phyloP scores from a whole-genome alignment of 2,797 vertebrate species.

The Danio kyathit region DNA sequence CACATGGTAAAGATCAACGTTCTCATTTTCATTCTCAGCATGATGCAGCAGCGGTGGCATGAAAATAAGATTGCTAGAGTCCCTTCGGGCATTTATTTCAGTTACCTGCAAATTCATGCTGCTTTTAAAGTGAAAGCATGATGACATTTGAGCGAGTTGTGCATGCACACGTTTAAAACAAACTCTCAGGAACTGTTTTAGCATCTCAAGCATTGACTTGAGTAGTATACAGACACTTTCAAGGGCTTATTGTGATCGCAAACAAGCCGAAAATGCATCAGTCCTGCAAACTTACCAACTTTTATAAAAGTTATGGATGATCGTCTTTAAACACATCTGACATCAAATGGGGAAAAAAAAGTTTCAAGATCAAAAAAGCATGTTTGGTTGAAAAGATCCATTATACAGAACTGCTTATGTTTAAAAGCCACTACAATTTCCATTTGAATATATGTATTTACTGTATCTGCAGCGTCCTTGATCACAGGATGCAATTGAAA shows the following conservation, averaged over 20 bases:
- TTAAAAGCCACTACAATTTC: not conserved
- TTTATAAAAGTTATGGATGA: not conserved
- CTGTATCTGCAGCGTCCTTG: not conserved
- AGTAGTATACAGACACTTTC: not conserved
- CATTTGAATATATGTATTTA: not conserved
- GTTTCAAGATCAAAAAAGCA: not conserved
- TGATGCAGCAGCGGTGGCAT: constrained; percentile 7
- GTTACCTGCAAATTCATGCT: constrained; percentile 23
- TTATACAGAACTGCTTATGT: not conserved
- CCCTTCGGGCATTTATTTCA: constrained; percentile 5
- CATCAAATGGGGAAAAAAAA: not conserved
- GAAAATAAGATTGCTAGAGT: constrained; percentile 2
- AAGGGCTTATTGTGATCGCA: not conserved
- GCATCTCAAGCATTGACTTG: not conserved
- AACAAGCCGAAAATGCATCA: constrained; percentile 1
- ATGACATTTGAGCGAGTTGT: constrained; percentile 2
- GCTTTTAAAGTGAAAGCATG: constrained; percentile 15
- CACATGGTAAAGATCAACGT: constrained; percentile 24
- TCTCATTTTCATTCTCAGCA: constrained; percentile 48
- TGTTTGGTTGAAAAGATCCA: not conserved
- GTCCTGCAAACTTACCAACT: not conserved
- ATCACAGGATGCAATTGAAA: constrained; percentile 3
- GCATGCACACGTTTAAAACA: not conserved
- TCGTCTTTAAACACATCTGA: not conserved
- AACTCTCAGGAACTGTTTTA: not conserved